Evolutionary conservation across 2,797 vertebrate species (phyloP).

Genomic region (Mormyrus hasselquistii): DNA sequence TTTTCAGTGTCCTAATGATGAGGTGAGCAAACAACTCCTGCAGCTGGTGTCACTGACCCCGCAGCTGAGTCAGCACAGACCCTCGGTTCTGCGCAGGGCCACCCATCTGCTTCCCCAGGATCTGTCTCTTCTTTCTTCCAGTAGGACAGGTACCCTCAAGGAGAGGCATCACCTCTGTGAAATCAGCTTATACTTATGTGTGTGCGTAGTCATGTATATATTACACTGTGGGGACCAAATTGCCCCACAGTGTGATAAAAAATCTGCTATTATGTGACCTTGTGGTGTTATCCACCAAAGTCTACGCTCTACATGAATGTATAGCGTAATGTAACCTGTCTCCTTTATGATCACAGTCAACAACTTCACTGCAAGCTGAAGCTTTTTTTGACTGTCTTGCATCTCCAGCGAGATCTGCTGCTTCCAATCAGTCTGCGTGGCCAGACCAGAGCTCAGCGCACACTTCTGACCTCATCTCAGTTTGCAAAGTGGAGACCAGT

Average conservation of each 20-base stretch:
- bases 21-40: constrained; percentile 30
- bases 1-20: constrained; percentile 30
- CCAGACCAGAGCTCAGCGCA: not conserved
- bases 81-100: constrained; percentile 41
- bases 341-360: not conserved
- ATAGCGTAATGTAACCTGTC: not conserved
- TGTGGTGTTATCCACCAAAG: not conserved
- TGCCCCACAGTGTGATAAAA: not conserved
- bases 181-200: not conserved
- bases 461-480: constrained; percentile 9
- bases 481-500: constrained; percentile 41
- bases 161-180: not conserved
- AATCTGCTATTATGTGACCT: not conserved
- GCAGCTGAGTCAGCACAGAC: constrained; percentile 32
- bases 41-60: constrained; percentile 25
- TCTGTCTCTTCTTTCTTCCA: not conserved
- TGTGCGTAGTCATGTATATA: not conserved
- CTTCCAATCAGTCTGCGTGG: constrained; percentile 23
- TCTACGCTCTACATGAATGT: not conserved
- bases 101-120: constrained; percentile 32
- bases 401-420: not conserved
- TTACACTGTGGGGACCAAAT: not conserved
- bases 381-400: not conserved
- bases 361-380: not conserved
- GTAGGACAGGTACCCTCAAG: not conserved